Evolutionary conservation across 2,797 vertebrate species (phyloP).

Genomic region (Potorous gilbertii): DNA sequence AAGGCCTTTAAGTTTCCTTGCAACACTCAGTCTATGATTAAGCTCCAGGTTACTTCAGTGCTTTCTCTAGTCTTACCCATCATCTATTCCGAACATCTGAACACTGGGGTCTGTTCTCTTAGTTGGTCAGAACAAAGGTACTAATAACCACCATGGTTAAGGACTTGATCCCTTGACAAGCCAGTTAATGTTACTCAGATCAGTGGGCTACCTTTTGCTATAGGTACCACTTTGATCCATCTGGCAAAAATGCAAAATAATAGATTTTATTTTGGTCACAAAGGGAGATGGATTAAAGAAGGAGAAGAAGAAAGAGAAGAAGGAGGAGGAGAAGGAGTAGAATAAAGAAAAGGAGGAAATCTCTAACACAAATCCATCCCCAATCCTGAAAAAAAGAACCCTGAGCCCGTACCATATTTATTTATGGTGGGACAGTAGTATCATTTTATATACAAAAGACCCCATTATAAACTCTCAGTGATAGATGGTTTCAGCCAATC

Average conservation of each 20-base stretch:
- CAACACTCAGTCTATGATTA: neutral
- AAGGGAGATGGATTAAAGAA: neutral
- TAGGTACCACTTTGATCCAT: neutral
- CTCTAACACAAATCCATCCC: neutral
- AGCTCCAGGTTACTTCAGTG: neutral
- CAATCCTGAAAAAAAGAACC: neutral
- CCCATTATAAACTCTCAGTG: too few relatives aligned
- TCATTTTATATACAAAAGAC: neutral
- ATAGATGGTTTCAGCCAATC: neutral
- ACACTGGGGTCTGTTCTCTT: neutral
- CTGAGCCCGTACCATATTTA: neutral
- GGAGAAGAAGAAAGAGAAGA: too few relatives aligned
- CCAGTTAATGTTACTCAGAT: neutral
- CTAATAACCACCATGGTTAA: neutral
- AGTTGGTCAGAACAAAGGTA: neutral
- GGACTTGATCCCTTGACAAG: neutral
- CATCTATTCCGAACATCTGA: neutral
- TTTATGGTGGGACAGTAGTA: neutral
- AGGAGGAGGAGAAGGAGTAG: too few relatives aligned
- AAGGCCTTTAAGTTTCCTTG: neutral
- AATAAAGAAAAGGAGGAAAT: neutral
- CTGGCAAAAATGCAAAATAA: neutral
- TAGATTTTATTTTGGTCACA: neutral
- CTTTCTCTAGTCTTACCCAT: neutral
- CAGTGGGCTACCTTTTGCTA: neutral